A percentile compares a stretch with the other conserved stretches of the same genome.
These are phyloP conservation scores for Drosophila littoralis DNA, from an alignment of 1,140 invertebrate genomes.

Conservation along the genomic window DNA sequence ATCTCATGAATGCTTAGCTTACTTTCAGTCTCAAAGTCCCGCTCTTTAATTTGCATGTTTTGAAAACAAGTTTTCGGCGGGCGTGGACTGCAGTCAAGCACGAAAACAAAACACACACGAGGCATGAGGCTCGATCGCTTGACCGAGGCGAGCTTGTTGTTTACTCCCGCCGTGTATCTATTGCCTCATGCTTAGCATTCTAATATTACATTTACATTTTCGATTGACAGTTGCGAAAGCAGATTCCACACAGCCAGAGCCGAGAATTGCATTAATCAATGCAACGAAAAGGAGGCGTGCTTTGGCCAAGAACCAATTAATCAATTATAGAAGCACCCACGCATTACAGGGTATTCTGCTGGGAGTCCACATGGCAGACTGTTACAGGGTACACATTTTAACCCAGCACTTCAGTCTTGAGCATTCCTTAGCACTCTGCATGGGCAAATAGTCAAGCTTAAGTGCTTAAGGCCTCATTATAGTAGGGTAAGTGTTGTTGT, in stretches of 20 bases:
- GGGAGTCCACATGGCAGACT: too few species aligned
- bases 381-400: background rate
- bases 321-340: slow-evolving; percentile 41
- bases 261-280: slow-evolving; percentile 36
- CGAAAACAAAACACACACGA: slow-evolving; percentile 40
- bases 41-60: slow-evolving; percentile 76
- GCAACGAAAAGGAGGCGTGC: slow-evolving; percentile 30
- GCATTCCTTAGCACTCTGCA: slow-evolving; percentile 46
- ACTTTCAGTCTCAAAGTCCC: slow-evolving; percentile 35
- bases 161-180: slow-evolving; percentile 15
- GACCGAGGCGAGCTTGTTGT: slow-evolving; percentile 38
- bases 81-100: slow-evolving; percentile 47
- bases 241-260: slow-evolving; percentile 5
- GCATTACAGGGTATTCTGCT: too few species aligned
- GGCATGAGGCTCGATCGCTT: slow-evolving; percentile 46
- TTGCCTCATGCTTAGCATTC: slow-evolving; percentile 50
- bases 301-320: slow-evolving; percentile 51
- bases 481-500: slow-evolving; percentile 9
- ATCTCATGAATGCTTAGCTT: slow-evolving; percentile 58
- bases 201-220: slow-evolving; percentile 50
- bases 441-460: slow-evolving; percentile 44
- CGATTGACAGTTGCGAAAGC: slow-evolving; percentile 37
- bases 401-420: background rate
- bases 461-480: slow-evolving; percentile 58
- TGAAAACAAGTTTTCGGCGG: slow-evolving; percentile 51